Percentiles rank a stretch among this genome's conserved stretches.
phyloP scores from a whole-genome alignment of 35 echinoderm and acorn worm species.

The Hemicentrotus pulcherrimus region DNA sequence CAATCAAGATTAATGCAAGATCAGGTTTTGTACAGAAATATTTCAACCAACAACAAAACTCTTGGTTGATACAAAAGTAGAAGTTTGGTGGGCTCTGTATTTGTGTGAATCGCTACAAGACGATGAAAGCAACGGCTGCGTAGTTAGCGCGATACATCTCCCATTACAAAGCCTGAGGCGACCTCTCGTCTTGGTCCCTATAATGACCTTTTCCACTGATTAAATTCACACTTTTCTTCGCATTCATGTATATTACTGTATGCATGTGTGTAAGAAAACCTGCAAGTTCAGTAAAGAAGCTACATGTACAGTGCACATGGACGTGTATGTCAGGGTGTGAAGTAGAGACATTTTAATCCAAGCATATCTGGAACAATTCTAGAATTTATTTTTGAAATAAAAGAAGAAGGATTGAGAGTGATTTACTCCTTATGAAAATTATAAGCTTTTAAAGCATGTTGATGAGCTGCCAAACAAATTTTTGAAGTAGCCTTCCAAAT shows the following conservation, averaged over 20 bases:
- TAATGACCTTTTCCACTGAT: conserved; percentile 18
- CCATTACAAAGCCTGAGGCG: not conserved
- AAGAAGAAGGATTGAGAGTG: too few relatives aligned
- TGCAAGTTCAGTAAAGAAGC: not conserved
- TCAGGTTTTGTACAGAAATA: too few relatives aligned
- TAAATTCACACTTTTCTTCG: not conserved
- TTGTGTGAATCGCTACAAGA: not conserved
- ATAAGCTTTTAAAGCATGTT: too few relatives aligned
- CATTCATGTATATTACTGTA: not conserved
- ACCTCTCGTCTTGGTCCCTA: not conserved
- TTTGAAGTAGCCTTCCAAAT: too few relatives aligned
- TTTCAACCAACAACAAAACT: too few relatives aligned
- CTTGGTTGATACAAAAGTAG: not conserved
- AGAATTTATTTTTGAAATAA: too few relatives aligned
- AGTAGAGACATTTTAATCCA: too few relatives aligned
- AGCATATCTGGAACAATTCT: too few relatives aligned
- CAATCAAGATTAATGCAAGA: too few relatives aligned
- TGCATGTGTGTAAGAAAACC: not conserved
- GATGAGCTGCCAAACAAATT: too few relatives aligned
- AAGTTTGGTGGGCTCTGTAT: not conserved
- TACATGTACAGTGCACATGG: not conserved
- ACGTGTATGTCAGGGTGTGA: too few relatives aligned
- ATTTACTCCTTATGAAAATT: too few relatives aligned
- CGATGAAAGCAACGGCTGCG: not conserved
- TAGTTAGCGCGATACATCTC: not conserved